These are phyloP conservation scores for Biston stratarius DNA, from an alignment of 2,888 invertebrate species.

Conservation along the genomic window DNA sequence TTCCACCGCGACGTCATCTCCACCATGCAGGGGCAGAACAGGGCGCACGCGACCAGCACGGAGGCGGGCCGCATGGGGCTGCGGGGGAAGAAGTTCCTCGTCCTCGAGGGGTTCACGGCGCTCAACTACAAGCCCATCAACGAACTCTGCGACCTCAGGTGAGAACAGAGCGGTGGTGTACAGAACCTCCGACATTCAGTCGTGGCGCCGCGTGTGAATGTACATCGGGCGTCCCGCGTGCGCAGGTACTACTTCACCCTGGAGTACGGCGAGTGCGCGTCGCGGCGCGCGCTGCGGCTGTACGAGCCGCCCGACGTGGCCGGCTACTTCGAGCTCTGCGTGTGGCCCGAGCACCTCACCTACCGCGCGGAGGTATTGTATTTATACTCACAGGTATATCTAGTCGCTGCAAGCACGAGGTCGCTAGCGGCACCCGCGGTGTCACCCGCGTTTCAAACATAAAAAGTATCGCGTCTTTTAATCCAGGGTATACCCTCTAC, in stretches of 20 bases:
- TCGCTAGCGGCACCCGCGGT: too few relatives aligned
- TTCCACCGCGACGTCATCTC: constrained; percentile 88
- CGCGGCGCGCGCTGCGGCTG: constrained; percentile 84
- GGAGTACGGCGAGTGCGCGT: constrained; percentile 88
- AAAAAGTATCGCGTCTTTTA: too few relatives aligned
- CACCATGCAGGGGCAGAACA: constrained; percentile 61
- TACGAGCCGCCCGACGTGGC: constrained; percentile 95
- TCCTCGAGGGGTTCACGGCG: constrained; percentile 92
- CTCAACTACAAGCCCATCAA: constrained; percentile 89
- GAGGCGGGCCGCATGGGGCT: constrained; percentile 41
- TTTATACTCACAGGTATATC: too few relatives aligned
- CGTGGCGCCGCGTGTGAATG: too few relatives aligned
- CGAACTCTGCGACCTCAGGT: constrained; percentile 88
- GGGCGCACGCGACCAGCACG: constrained; percentile 43
- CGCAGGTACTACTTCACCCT: constrained; percentile 91
- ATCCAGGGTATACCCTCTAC: too few relatives aligned
- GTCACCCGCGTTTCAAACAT: too few relatives aligned
- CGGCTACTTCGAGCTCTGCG: constrained; percentile 95
- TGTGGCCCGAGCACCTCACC: constrained; percentile 95
- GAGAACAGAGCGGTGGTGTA: constrained; percentile 17
- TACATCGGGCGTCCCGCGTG: too few relatives aligned
- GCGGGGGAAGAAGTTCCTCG: constrained; percentile 81
- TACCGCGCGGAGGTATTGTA: constrained; percentile 78
- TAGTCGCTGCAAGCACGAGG: too few relatives aligned
- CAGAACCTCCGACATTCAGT: too few relatives aligned